Evolutionary conservation across 2,888 invertebrate species (phyloP), one percentile per base, ranked within the genome.

Genomic region (Andrena bicolor): DNA sequence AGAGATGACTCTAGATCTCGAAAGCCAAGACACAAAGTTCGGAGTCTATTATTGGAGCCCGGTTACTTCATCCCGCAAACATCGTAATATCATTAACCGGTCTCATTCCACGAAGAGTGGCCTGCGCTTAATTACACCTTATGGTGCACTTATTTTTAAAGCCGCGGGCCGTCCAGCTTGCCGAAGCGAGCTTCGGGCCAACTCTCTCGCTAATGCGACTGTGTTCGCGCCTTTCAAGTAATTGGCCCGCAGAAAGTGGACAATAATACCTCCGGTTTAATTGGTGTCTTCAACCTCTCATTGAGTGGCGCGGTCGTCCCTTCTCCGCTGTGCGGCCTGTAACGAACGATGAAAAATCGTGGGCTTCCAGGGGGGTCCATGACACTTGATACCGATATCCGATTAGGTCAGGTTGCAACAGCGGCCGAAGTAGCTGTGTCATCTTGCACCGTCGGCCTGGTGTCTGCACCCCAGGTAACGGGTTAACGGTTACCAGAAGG

Each of bases 401-500:
- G 49, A 41, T 51, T 73, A 71, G 76, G 84, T 76, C 78, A 76
- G 72, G 48, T 65, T 72, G 69, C 61, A 48, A 73, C 68, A 76
- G 72, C 51, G 71, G 65, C 26, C 58, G 69, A 82, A 83, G 78
- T 72, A 66, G 84, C 84, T 63, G 72, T 78, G 85, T 84, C 85
- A 85, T 85, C 82, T 76, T 23, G 30, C 48, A 20, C 16, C 69
- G 23, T 26, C 61, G 61, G 53, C 26, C 64, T 51, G 56, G 49
- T 76, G 75, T 82, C 75, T 49, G 76, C 68, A 35, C 35, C 49
- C 48, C 74, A 48, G 53, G 66, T 78, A 83, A 83, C 83, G 78
- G 82, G 74, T 82, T 68, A 66, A 56, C 64, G 70, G 58, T 80
- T 71, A 49, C 71, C 60, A 66, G 26, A 56, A 69, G 64, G 58